Conservation (phyloP, 2,888 invertebrate genomes). For the Eupithecia subumbrata region DNA sequence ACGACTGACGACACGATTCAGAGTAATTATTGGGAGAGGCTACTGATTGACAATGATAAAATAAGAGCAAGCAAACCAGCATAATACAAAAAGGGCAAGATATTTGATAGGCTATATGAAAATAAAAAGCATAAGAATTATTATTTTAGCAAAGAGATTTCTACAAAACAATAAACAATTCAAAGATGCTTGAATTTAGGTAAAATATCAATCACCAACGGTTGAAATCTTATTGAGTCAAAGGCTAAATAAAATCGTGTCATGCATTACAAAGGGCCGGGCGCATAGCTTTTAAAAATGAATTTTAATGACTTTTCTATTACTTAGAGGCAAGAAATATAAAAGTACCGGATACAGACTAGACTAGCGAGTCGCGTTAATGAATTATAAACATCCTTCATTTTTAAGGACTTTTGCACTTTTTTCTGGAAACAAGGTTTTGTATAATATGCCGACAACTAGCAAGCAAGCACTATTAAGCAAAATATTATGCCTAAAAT, state of each 20-base stretch:
- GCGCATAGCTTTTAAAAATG: conserved; percentile 35
- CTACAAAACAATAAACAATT: too few species aligned
- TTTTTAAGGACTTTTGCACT: conserved; percentile 41
- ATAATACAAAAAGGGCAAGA: not conserved
- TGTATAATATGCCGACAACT: not conserved
- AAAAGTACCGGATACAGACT: conserved; percentile 44
- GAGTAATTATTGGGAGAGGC: not conserved
- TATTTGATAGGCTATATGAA: not conserved
- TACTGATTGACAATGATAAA: not conserved
- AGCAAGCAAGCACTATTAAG: too few species aligned
- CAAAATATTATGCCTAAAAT: too few species aligned
- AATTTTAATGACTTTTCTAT: conserved; percentile 43
- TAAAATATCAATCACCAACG: not conserved
- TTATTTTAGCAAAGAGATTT: too few species aligned
- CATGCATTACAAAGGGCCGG: conserved; percentile 7
- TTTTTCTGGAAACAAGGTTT: conserved; percentile 21
- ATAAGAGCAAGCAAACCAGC: not conserved
- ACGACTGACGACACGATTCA: conserved; percentile 3
- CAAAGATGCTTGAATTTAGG: not conserved
- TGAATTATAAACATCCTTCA: conserved; percentile 45
- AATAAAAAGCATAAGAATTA: not conserved
- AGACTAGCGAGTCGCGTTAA: conserved; percentile 40
- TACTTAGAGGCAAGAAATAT: conserved; percentile 42
- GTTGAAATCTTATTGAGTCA: not conserved
- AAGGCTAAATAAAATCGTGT: conserved; percentile 15